Evolutionary conservation across 2,797 vertebrate genomes (phyloP).

Genomic region (Microctenopoma stevenorrisi): DNA sequence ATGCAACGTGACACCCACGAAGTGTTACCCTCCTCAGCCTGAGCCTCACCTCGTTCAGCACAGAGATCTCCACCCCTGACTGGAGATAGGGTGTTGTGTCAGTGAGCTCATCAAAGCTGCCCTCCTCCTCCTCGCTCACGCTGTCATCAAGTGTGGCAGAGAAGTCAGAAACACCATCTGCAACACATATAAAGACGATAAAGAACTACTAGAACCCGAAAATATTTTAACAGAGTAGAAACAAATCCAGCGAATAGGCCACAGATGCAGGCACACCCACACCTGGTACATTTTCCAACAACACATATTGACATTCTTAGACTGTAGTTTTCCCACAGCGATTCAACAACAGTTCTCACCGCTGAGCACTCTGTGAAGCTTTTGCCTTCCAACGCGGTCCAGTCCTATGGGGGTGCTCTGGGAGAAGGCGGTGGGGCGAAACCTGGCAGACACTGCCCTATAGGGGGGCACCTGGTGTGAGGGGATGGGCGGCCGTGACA

Average conservation of each 20-base stretch:
- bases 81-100: conserved; percentile 91
- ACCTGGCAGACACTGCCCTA: conserved; percentile 91
- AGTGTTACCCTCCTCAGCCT: conserved; percentile 8
- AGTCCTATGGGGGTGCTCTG: conserved; percentile 97
- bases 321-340: conserved; percentile 41
- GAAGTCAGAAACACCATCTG: conserved; percentile 87
- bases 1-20: conserved; percentile 11
- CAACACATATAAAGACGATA: conserved; percentile 61
- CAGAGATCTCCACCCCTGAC: conserved; percentile 91
- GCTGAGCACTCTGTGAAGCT: conserved; percentile 82
- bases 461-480: conserved; percentile 95
- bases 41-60: conserved; percentile 91
- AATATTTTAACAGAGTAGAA: not conserved
- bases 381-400: conserved; percentile 90
- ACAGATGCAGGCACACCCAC: conserved; percentile 28
- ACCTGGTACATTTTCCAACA: conserved; percentile 30
- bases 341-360: conserved; percentile 69
- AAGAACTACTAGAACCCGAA: conserved; percentile 7
- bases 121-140: conserved; percentile 95
- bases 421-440: conserved; percentile 90
- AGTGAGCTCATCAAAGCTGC: conserved; percentile 93
- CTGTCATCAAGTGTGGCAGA: conserved; percentile 90
- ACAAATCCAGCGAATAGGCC: conserved; percentile 20
- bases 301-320: conserved; percentile 54
- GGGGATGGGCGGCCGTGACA: conserved; percentile 89